A percentile compares a stretch with the other conserved stretches of the same genome.
These are phyloP conservation scores for Grammomys dolichurus DNA, from an alignment of 2,113 vertebrate genomes.

Conservation along the genomic window DNA sequence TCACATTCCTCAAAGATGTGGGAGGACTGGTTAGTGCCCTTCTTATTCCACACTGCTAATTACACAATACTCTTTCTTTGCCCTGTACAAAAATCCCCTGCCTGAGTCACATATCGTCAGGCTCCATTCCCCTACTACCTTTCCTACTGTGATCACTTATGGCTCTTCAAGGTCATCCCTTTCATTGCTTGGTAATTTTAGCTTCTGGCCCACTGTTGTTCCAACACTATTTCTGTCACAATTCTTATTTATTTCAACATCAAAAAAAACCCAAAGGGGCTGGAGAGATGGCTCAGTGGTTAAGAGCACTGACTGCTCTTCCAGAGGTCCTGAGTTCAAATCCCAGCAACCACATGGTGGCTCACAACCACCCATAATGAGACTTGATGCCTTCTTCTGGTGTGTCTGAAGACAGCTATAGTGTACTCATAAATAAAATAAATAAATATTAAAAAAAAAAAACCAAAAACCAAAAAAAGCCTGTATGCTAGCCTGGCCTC, in stretches of 20 bases:
- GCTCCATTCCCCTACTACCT: background rate
- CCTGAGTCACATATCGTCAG: background rate
- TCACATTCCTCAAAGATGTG: background rate
- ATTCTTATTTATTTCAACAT: conserved; percentile 62
- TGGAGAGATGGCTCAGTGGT: no score
- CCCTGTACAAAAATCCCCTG: conserved; percentile 1
- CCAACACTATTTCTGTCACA: conserved; percentile 48
- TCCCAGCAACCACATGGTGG: no score
- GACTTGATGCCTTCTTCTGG: no score
- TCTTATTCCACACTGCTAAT: background rate
- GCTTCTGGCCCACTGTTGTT: conserved; percentile 30
- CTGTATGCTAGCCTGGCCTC: conserved; percentile 20
- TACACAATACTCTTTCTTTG: background rate
- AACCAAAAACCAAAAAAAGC: conserved; percentile 45
- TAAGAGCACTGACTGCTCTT: no score
- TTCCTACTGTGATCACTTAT: conserved; percentile 33
- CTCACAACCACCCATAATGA: no score
- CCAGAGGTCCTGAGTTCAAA: no score
- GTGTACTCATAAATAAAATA: no score
- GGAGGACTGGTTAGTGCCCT: background rate
- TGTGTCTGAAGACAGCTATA: no score
- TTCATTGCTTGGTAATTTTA: conserved; percentile 61
- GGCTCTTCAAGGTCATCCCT: background rate
- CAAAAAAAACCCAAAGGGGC: conserved; percentile 39
- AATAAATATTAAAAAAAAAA: conserved; percentile 61